Percentiles rank a stretch among this genome's conserved stretches.
These are phyloP conservation scores for Rattus norvegicus DNA, from an alignment of 2,113 vertebrate genomes.

Conservation along the genomic window DNA sequence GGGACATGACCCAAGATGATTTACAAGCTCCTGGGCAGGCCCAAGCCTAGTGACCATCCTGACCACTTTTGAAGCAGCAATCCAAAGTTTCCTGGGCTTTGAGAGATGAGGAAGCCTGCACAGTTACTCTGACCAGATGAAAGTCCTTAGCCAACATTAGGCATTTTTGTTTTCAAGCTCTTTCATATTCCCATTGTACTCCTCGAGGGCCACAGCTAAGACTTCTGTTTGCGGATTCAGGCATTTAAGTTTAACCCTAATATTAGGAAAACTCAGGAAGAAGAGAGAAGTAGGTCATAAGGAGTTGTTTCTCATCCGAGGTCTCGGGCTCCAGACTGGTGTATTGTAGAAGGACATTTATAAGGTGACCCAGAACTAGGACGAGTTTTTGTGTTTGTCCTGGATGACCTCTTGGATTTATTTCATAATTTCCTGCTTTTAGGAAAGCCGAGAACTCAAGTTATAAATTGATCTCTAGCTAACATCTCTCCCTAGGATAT, in stretches of 20 bases:
- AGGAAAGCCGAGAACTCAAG: not conserved
- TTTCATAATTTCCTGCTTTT: not conserved
- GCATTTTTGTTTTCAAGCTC: not conserved
- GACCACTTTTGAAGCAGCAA: not conserved
- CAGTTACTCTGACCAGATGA: not conserved
- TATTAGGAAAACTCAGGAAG: not conserved
- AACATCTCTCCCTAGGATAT: not conserved
- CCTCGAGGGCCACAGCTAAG: not conserved
- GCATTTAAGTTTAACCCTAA: not conserved
- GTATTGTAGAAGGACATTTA: not conserved
- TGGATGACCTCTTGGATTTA: not conserved
- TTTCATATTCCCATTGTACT: not conserved
- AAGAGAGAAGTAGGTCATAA: not conserved
- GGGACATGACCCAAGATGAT: not conserved
- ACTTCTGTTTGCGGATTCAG: not conserved
- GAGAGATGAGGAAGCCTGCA: not conserved
- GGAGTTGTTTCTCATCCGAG: not conserved
- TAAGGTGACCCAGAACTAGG: not conserved
- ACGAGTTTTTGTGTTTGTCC: not conserved
- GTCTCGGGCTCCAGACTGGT: not conserved
- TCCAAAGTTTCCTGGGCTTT: not conserved
- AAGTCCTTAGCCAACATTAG: not conserved
- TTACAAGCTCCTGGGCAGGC: not conserved
- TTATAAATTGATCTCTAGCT: not conserved
- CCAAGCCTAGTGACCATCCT: not conserved